Evolutionary conservation across 1,140 invertebrate species (phyloP).

Genomic region (Lepeophtheirus salmonis): DNA sequence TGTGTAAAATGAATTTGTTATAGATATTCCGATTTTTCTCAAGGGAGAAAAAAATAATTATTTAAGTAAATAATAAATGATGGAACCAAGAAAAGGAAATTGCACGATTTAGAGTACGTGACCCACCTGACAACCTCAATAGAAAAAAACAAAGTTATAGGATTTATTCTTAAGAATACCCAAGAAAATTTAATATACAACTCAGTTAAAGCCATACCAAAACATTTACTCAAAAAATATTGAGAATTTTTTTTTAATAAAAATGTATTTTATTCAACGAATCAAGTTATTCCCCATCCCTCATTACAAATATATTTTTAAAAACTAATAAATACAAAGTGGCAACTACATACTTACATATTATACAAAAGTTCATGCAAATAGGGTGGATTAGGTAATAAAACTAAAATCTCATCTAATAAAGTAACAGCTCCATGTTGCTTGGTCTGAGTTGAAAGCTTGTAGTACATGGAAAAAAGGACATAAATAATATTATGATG

Average conservation of each 20-base stretch:
- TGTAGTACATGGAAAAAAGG: neutral
- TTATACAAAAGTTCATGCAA: neutral
- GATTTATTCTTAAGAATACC: neutral
- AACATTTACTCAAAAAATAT: neutral
- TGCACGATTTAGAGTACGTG: too few relatives aligned
- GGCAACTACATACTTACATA: too few relatives aligned
- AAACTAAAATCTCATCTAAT: neutral
- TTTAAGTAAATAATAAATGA: too few relatives aligned
- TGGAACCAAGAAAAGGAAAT: too few relatives aligned
- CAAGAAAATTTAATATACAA: neutral
- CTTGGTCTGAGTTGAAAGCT: too few relatives aligned
- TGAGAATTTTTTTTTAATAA: neutral
- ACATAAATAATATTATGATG: neutral
- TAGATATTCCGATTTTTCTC: too few relatives aligned
- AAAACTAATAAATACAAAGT: neutral
- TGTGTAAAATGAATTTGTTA: too few relatives aligned
- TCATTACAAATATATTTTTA: neutral
- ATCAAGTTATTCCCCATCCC: neutral
- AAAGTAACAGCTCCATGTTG: too few relatives aligned
- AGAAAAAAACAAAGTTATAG: neutral
- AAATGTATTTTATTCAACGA: neutral
- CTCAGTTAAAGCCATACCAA: too few relatives aligned
- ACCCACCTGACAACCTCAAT: too few relatives aligned
- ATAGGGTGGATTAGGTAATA: neutral
- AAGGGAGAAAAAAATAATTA: too few relatives aligned